Evolutionary conservation across 2,888 invertebrate genomes (phyloP).

Genomic region (Peribatodes rhomboidaria): DNA sequence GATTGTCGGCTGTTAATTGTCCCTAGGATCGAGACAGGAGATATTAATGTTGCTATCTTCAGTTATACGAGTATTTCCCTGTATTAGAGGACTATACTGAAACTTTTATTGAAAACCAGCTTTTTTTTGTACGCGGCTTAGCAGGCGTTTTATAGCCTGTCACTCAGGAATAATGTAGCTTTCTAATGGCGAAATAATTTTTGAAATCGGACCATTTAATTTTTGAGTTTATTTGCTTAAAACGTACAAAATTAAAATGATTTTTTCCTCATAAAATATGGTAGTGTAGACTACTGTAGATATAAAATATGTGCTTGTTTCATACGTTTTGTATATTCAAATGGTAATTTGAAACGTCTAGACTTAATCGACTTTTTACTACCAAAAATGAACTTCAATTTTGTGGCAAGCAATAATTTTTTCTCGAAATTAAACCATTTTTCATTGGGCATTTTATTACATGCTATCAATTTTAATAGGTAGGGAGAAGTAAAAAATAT

Average conservation of each 20-base stretch:
- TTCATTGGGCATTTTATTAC: not conserved
- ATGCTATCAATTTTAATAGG: not conserved
- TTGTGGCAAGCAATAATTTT: not conserved
- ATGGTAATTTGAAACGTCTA: not conserved
- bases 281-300: too few relatives aligned
- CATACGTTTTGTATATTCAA: too few relatives aligned
- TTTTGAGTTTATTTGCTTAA: too few relatives aligned
- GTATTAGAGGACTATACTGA: not conserved
- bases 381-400: not conserved
- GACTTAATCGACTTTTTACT: not conserved
- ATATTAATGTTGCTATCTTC: slow-evolving; percentile 12
- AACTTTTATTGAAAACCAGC: not conserved
- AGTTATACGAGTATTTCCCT: too few relatives aligned
- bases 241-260: too few relatives aligned
- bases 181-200: too few relatives aligned
- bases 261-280: too few relatives aligned
- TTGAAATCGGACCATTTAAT: too few relatives aligned
- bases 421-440: not conserved
- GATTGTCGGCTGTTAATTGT: slow-evolving; percentile 32
- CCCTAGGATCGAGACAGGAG: slow-evolving; percentile 4
- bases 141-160: too few relatives aligned
- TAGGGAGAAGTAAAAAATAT: not conserved
- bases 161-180: too few relatives aligned
- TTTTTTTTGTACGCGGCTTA: too few relatives aligned
- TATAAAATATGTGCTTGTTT: too few relatives aligned